phyloP scores from a whole-genome alignment of 2,797 vertebrate species.

The Sciurus carolinensis region DNA sequence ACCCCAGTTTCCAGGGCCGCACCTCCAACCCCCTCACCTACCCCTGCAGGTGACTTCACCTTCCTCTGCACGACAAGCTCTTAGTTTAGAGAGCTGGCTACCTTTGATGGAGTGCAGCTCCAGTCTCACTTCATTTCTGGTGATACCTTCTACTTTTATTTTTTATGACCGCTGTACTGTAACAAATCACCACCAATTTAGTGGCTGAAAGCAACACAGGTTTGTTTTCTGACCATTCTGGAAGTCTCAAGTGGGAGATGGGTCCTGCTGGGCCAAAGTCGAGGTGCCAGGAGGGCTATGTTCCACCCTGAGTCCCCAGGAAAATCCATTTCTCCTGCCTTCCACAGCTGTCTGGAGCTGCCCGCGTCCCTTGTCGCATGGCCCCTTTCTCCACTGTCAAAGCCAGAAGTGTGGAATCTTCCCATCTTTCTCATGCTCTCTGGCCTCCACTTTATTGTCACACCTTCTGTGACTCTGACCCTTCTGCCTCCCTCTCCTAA shows the following conservation, averaged over 20 bases:
- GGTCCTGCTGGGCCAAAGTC: background rate
- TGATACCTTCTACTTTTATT: background rate
- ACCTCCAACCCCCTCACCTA: too few relatives aligned
- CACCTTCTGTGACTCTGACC: background rate
- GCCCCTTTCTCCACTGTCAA: background rate
- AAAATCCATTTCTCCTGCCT: background rate
- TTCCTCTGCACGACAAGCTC: background rate
- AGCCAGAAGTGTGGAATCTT: background rate
- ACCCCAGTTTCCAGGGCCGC: background rate
- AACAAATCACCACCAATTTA: background rate
- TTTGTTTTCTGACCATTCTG: background rate
- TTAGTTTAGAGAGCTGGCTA: background rate
- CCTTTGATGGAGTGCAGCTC: background rate
- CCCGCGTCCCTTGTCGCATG: background rate
- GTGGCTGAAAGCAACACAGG: background rate
- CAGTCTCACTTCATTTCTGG: background rate
- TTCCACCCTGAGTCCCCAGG: background rate
- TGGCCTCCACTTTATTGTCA: background rate
- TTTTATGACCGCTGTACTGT: background rate
- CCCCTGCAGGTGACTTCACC: background rate
- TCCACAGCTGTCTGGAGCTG: background rate
- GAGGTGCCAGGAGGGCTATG: background rate
- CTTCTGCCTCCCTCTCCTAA: background rate
- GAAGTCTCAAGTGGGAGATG: slow-evolving; percentile 1
- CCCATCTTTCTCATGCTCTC: background rate